phyloP scores from a whole-genome alignment of 2,888 invertebrate genomes.

The Frankliniella intonsa region DNA sequence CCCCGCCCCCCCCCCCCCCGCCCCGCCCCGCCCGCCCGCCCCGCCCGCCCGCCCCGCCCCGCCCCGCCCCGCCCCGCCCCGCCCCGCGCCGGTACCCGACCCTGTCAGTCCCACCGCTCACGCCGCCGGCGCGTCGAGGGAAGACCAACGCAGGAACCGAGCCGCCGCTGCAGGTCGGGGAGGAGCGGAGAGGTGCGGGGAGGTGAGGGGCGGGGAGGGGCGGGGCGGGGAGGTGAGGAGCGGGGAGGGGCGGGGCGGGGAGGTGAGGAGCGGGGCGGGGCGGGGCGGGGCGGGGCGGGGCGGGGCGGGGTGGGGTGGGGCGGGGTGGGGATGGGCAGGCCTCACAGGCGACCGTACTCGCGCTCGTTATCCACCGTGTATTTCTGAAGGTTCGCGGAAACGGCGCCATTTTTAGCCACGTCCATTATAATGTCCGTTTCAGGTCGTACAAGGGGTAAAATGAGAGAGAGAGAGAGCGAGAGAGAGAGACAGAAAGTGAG shows the following conservation, averaged over 20 bases:
- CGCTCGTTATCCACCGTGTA: too few species aligned
- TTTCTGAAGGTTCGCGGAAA: too few species aligned
- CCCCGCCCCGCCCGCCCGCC: too few species aligned
- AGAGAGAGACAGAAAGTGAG: background rate
- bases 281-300: background rate
- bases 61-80: too few species aligned
- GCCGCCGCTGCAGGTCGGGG: background rate
- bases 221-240: too few species aligned
- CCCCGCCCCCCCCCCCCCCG: too few species aligned
- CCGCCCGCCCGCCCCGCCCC: too few species aligned
- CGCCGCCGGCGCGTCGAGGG: background rate
- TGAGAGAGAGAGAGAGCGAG: background rate
- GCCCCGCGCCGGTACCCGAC: too few species aligned
- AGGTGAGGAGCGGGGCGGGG: background rate
- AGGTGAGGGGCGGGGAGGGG: too few species aligned
- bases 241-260: background rate
- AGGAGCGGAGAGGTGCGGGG: background rate
- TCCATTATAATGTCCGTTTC: too few species aligned
- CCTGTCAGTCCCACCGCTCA: background rate
- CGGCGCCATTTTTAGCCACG: too few species aligned
- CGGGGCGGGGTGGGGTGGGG: background rate
- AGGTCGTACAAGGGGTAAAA: too few species aligned
- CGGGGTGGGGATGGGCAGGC: background rate
- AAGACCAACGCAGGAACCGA: background rate
- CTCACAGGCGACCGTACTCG: background rate